Conservation (phyloP, 2,113 vertebrate species). For the Ctenodactylus gundi region DNA sequence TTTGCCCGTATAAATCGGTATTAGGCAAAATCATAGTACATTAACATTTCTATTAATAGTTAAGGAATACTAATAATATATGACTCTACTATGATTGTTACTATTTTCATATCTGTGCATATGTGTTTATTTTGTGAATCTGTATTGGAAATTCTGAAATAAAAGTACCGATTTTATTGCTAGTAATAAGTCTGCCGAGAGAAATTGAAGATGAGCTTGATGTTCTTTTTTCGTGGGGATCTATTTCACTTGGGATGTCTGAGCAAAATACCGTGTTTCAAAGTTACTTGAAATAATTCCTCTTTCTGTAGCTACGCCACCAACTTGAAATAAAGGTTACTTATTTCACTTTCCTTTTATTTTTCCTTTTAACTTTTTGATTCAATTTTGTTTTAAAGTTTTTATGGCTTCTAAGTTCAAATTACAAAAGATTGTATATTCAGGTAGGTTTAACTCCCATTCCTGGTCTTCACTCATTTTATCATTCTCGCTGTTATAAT, state of each 20-base stretch:
- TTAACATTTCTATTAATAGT: not conserved
- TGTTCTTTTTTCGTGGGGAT: slow-evolving; percentile 28
- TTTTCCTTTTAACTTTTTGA: not conserved
- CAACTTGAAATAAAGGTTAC: not conserved
- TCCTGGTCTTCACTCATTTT: not conserved
- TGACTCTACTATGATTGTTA: not conserved
- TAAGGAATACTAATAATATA: not conserved
- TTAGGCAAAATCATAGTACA: not conserved
- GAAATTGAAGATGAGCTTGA: slow-evolving; percentile 13
- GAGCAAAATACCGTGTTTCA: slow-evolving; percentile 7
- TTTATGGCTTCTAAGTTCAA: not conserved
- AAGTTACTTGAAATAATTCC: slow-evolving; percentile 34
- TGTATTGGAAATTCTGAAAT: not conserved
- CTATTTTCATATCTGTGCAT: not conserved
- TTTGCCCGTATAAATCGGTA: not conserved
- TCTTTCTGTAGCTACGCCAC: not conserved
- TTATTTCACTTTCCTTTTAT: not conserved
- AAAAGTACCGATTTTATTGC: not conserved
- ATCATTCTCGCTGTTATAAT: not conserved
- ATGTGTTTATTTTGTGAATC: not conserved
- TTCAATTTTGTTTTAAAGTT: not conserved
- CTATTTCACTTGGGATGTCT: not conserved
- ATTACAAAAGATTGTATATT: not conserved
- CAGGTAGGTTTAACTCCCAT: not conserved
- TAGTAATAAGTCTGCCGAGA: not conserved